Conservation (phyloP, 92 coral and sea anemone species). For the Siderastrea siderea region DNA sequence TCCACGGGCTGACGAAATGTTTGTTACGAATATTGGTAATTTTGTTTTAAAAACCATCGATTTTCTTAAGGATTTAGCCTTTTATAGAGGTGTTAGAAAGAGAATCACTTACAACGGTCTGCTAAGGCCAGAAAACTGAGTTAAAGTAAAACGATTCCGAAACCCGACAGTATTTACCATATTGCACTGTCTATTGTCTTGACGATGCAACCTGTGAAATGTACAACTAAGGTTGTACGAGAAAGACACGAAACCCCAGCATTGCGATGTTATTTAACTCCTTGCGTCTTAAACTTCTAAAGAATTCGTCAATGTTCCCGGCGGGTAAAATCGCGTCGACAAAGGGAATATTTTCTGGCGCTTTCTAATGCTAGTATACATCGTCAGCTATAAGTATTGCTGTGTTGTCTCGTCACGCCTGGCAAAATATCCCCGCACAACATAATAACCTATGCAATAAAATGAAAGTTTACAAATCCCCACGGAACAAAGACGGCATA, state of each 20-base stretch:
- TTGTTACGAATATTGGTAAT: background rate
- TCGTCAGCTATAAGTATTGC: background rate
- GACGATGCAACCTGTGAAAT: background rate
- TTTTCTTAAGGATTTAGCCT: background rate
- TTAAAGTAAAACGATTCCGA: background rate
- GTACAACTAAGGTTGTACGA: background rate
- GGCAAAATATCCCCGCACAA: background rate
- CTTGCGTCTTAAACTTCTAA: background rate
- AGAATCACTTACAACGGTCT: background rate
- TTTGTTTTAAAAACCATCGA: background rate
- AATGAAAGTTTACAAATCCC: background rate
- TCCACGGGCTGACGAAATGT: background rate
- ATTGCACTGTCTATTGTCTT: background rate
- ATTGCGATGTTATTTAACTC: background rate
- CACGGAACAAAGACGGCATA: background rate
- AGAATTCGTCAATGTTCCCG: background rate
- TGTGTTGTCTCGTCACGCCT: conserved; percentile 43
- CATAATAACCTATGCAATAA: background rate
- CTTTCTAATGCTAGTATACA: background rate
- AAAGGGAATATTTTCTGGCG: background rate
- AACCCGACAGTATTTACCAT: conserved; percentile 1
- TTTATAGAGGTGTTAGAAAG: too few relatives aligned
- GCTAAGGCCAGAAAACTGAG: background rate
- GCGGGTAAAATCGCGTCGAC: background rate
- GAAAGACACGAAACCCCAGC: too few relatives aligned